A percentile compares a stretch with the other conserved stretches of the same genome.
Conservation (phyloP, 1,140 invertebrate genomes). For the Dendrolimus punctatus region DNA sequence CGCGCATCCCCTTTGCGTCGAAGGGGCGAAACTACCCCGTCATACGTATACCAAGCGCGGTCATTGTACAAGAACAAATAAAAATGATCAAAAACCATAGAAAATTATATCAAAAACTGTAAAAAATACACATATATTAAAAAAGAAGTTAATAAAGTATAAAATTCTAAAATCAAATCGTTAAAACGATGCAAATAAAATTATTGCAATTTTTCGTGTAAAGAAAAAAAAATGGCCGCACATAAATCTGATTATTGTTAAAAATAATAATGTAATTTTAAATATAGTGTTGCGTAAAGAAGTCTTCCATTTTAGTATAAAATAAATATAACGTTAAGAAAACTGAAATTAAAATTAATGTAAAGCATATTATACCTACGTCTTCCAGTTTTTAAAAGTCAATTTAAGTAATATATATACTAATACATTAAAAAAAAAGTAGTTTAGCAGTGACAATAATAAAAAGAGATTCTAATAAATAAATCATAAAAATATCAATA, state of each 20-base stretch:
- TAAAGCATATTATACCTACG: constrained; percentile 25
- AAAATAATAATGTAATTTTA: constrained; percentile 39
- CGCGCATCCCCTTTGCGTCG: constrained; percentile 46
- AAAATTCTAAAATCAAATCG: constrained; percentile 2
- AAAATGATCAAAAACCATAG: constrained; percentile 33
- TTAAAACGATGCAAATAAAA: constrained; percentile 18
- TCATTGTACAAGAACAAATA: constrained; percentile 37
- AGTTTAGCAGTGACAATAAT: neutral
- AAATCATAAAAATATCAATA: constrained; percentile 21
- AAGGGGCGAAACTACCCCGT: constrained; percentile 6
- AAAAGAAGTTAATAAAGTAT: constrained; percentile 6
- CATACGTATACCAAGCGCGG: constrained; percentile 23
- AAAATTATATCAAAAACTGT: constrained; percentile 17
- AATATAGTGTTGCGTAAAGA: constrained; percentile 51
- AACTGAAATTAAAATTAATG: constrained; percentile 17
- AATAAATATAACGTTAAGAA: constrained; percentile 20
- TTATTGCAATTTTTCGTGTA: constrained; percentile 1
- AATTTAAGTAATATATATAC: constrained; percentile 1
- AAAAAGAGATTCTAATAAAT: constrained; percentile 5
- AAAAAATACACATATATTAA: constrained; percentile 7
- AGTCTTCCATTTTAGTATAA: constrained; percentile 61
- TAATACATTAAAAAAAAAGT: neutral
- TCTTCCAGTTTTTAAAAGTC: constrained; percentile 25
- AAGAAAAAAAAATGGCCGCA: constrained; percentile 26
- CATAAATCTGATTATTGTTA: constrained; percentile 12